Percentiles rank a stretch among this genome's conserved stretches.
These are phyloP conservation scores for Cryptocephalus primarius DNA, from an alignment of 2,888 invertebrate species.

Conservation along the genomic window DNA sequence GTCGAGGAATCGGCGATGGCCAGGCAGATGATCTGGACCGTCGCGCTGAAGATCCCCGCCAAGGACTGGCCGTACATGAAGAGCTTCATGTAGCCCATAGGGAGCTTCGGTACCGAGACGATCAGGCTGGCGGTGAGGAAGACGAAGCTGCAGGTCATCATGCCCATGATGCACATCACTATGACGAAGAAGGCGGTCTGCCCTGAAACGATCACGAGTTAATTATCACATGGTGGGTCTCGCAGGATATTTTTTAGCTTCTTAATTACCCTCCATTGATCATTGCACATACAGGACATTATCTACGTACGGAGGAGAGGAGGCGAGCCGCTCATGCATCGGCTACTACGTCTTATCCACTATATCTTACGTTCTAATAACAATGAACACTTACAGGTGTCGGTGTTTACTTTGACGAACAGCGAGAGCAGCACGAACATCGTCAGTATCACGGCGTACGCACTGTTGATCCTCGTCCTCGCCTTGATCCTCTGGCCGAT, in stretches of 20 bases:
- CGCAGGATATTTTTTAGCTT: neutral
- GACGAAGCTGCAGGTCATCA: neutral
- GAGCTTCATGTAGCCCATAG: constrained; percentile 1
- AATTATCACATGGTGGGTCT: neutral
- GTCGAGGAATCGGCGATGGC: neutral
- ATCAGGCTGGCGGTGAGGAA: neutral
- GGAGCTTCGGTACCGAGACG: constrained; percentile 2
- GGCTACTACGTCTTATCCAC: no score
- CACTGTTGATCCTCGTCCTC: neutral
- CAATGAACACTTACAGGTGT: constrained; percentile 4
- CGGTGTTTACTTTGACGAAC: constrained; percentile 5
- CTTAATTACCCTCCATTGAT: no score
- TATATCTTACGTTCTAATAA: neutral
- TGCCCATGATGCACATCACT: neutral
- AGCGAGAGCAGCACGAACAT: neutral
- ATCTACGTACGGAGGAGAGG: no score
- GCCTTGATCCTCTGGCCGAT: constrained; percentile 4
- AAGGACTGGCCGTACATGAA: constrained; percentile 4
- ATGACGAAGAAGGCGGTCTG: constrained; percentile 1
- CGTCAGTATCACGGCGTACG: neutral
- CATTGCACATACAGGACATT: no score
- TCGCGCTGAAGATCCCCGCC: constrained; percentile 4
- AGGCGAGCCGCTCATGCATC: no score
- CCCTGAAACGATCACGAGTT: constrained; percentile 1
- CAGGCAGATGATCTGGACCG: constrained; percentile 5